Percentiles rank a stretch among this genome's conserved stretches.
These are phyloP conservation scores for Cichladusa arquata DNA, from an alignment of 2,113 vertebrate genomes.

Conservation along the genomic window DNA sequence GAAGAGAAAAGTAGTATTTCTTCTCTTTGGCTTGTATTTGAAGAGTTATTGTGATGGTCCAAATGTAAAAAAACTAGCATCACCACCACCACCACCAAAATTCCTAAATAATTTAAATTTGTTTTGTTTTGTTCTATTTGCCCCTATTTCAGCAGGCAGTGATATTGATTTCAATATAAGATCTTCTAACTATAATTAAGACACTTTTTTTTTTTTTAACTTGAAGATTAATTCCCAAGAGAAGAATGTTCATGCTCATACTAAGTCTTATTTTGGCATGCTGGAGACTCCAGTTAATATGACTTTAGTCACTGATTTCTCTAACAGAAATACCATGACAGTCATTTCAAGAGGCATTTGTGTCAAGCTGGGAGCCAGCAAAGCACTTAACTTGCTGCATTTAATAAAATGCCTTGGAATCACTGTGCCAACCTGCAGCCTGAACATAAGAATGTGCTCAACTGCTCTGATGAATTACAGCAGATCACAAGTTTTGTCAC, in stretches of 20 bases:
- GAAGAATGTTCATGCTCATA: not conserved
- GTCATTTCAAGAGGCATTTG: not conserved
- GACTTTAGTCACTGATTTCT: not conserved
- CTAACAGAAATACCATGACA: not conserved
- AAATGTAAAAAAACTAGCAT: not conserved
- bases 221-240: not conserved
- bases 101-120: not conserved
- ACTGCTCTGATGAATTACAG: not conserved
- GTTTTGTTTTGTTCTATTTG: not conserved
- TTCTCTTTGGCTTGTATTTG: not conserved
- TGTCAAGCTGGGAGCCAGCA: slow-evolving; percentile 23
- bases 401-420: not conserved
- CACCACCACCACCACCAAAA: not conserved
- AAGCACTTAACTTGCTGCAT: slow-evolving; percentile 13
- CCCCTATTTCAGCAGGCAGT: not conserved
- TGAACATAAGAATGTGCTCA: not conserved
- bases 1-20: not conserved
- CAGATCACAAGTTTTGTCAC: not conserved
- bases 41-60: not conserved
- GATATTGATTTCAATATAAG: not conserved
- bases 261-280: not conserved
- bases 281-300: not conserved
- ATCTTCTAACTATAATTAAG: not conserved
- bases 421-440: not conserved
- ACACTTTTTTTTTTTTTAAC: not conserved